Conservation (phyloP, 2,888 invertebrate species). For the Trichopria drosophilae region DNA sequence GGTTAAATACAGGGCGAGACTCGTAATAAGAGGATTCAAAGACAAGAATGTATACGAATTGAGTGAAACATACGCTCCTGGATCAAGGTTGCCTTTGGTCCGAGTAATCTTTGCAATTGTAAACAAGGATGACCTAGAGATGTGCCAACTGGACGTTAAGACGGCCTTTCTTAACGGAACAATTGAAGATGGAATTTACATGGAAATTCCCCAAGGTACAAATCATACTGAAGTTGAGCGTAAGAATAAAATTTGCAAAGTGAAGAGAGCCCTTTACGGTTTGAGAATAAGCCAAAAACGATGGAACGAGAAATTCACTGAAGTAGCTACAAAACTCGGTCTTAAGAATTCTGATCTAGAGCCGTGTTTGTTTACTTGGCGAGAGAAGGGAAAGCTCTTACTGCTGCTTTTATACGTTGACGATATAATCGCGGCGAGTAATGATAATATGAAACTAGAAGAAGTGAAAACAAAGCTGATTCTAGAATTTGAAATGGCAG, state of each 20-base stretch:
- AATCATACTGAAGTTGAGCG: slow-evolving; percentile 16
- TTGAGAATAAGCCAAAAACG: slow-evolving; percentile 26
- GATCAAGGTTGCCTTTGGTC: slow-evolving; percentile 17
- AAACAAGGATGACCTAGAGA: too few relatives aligned
- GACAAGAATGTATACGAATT: slow-evolving; percentile 13
- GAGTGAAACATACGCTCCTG: slow-evolving; percentile 20
- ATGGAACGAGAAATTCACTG: slow-evolving; percentile 29
- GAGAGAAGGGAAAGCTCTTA: slow-evolving; percentile 24
- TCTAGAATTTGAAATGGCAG: slow-evolving; percentile 29
- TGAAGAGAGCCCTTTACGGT: slow-evolving; percentile 26
- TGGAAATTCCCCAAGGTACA: slow-evolving; percentile 10
- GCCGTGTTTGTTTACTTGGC: slow-evolving; percentile 29
- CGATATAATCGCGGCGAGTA: slow-evolving; percentile 26
- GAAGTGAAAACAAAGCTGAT: slow-evolving; percentile 25
- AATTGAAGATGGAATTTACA: too few relatives aligned
- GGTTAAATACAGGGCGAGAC: slow-evolving; percentile 20
- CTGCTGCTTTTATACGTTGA: slow-evolving; percentile 25
- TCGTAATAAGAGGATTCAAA: slow-evolving; percentile 6
- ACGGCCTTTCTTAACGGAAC: too few relatives aligned
- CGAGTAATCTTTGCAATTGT: too few relatives aligned
- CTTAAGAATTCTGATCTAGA: slow-evolving; percentile 17
- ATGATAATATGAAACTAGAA: slow-evolving; percentile 26
- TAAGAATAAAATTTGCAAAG: too few relatives aligned
- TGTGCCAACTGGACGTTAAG: too few relatives aligned
- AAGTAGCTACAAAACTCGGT: slow-evolving; percentile 23